Evolutionary conservation across 2,888 invertebrate species (phyloP), one percentile per base, ranked within the genome.

Genomic region (Drosophila melanosoma): DNA sequence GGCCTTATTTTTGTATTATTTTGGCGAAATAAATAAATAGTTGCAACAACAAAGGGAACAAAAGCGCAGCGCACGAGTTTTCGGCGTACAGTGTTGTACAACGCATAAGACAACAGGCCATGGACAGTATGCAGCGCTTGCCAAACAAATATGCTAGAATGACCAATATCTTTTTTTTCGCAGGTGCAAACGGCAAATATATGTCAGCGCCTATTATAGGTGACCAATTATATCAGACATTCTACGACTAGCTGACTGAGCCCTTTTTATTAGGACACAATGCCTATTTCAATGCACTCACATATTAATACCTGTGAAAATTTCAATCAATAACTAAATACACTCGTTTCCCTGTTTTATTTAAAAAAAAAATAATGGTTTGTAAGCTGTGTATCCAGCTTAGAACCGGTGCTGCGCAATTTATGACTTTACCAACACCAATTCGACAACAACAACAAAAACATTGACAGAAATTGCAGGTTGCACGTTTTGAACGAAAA

Each of bases 401-500:
- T 62, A 35, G n/a, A 42, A 57, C 33, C 8, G 49, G 49, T 59
- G n/a, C 11, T 64, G 57, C 23, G 48, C n/a, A 58, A 52, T 52
- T 70, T 48, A 0, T 1, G 33, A 12, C 62, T 68, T 84, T 69
- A 48, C 35, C 77, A 78, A 66, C 86, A 88, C 86, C 7, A 11
- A 51, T 57, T 36, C 38, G 38, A 51, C 48, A 51, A 42, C 52
- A 69, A 71, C 59, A 85, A 62, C 66, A 82, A 67, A 26, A 72
- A 75, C 66, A 59, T 52, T 33, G 53, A 33, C 20, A 56, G 49
- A 53, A 66, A 66, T 72, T 85, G 89, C 84, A 88, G 67, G 74
- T 68, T 81, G 83, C 86, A 88, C 87, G 85, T 85, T 85, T 85
- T 82, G 65, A 66, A 83, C 69, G 45, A 35, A 88, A 76, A 72